A percentile compares a stretch with the other conserved stretches of the same genome.
Evolutionary conservation across 1,140 invertebrate genomes (phyloP).

Genomic region (Drosophila melanica): DNA sequence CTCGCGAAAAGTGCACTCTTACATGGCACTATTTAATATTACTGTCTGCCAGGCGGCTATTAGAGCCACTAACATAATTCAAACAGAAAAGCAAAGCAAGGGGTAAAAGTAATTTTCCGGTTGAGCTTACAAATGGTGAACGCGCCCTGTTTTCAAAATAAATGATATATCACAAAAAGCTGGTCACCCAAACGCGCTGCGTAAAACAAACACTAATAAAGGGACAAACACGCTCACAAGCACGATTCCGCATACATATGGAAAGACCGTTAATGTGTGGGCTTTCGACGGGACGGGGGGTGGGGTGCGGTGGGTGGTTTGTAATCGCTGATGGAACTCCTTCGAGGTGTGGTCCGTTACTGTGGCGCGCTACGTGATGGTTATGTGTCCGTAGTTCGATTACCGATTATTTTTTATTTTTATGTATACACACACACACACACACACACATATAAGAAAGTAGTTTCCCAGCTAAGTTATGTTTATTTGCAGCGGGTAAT

Average conservation of each 20-base stretch:
- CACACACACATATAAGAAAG: neutral
- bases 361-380: neutral
- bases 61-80: slow-evolving; percentile 35
- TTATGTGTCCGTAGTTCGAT: neutral
- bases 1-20: neutral
- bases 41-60: slow-evolving; percentile 29
- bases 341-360: slow-evolving; percentile 6
- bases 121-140: slow-evolving; percentile 70
- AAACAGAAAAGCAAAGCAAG: slow-evolving; percentile 39
- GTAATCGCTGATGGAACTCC: slow-evolving; percentile 12
- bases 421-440: neutral
- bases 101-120: slow-evolving; percentile 75
- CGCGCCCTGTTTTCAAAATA: slow-evolving; percentile 62
- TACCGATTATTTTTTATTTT: neutral
- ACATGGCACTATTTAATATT: slow-evolving; percentile 22
- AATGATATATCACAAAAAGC: slow-evolving; percentile 76
- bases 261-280: neutral
- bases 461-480: neutral
- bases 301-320: neutral
- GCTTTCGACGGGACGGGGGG: neutral
- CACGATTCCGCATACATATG: slow-evolving; percentile 11
- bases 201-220: slow-evolving; percentile 54
- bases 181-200: slow-evolving; percentile 73
- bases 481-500: neutral
- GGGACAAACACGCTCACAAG: slow-evolving; percentile 36